Evolutionary conservation across 2,888 invertebrate species (phyloP).

Genomic region (Caenorhabditis imperialis): DNA sequence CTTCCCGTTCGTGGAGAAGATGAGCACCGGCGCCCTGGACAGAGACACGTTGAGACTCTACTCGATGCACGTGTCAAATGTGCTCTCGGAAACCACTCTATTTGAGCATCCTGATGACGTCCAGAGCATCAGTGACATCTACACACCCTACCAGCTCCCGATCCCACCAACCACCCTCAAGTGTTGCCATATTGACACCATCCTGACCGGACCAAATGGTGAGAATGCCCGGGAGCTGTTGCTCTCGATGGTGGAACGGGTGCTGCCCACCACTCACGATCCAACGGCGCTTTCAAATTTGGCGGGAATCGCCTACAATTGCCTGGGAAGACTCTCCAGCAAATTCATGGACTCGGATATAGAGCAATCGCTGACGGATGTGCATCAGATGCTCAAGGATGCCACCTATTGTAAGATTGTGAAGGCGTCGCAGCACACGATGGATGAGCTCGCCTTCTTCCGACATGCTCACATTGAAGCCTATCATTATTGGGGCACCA

Average conservation of each 20-base stretch:
- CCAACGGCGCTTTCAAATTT: slow-evolving; percentile 5
- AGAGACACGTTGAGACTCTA: slow-evolving; percentile 13
- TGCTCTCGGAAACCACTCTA: neutral
- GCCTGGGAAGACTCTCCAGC: neutral
- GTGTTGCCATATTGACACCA: slow-evolving; percentile 4
- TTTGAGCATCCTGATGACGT: slow-evolving; percentile 3
- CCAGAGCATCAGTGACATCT: neutral
- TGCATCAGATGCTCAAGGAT: slow-evolving; percentile 11
- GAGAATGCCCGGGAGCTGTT: slow-evolving; percentile 18
- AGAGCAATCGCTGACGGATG: neutral
- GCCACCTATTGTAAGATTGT: neutral
- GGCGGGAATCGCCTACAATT: neutral
- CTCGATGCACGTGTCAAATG: neutral
- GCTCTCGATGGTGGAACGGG: slow-evolving; percentile 10
- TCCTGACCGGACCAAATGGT: slow-evolving; percentile 22
- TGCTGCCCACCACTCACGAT: slow-evolving; percentile 9
- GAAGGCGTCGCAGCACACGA: slow-evolving; percentile 27
- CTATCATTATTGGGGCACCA: slow-evolving; percentile 6
- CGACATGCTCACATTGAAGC: neutral
- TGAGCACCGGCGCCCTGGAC: slow-evolving; percentile 23
- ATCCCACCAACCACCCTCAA: slow-evolving; percentile 12
- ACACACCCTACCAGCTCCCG: slow-evolving; percentile 9
- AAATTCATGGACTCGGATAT: neutral
- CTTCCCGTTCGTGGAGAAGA: slow-evolving; percentile 39
- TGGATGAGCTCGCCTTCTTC: slow-evolving; percentile 16